Evolutionary conservation across 2,888 invertebrate genomes (phyloP).

Genomic region (Spodoptera littoralis): DNA sequence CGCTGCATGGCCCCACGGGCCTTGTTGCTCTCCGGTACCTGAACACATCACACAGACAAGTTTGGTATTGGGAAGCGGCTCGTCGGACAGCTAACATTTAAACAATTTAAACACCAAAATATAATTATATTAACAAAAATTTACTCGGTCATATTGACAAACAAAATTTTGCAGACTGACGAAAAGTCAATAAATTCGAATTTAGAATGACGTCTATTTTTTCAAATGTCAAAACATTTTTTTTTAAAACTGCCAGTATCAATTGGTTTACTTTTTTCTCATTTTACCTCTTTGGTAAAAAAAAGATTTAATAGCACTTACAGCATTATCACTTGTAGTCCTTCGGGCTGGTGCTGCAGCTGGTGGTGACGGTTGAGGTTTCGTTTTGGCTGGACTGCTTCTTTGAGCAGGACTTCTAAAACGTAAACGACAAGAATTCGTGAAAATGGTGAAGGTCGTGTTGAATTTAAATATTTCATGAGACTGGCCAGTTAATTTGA

Average conservation of each 20-base stretch:
- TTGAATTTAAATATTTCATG: too few relatives aligned
- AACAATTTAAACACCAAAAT: conserved; percentile 17
- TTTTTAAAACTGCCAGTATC: conserved; percentile 12
- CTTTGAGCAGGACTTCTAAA: conserved; percentile 61
- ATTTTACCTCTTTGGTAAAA: conserved; percentile 23
- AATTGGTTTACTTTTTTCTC: conserved; percentile 21
- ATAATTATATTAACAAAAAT: conserved; percentile 6
- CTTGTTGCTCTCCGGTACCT: conserved; percentile 65
- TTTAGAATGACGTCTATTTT: conserved; percentile 39
- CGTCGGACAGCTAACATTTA: conserved; percentile 16
- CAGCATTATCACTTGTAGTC: conserved; percentile 73
- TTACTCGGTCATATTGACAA: conserved; percentile 42
- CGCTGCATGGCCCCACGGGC: conserved; percentile 71
- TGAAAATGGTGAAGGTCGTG: too few relatives aligned
- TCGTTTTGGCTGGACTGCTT: conserved; percentile 63
- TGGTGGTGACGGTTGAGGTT: conserved; percentile 52
- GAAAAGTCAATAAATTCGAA: conserved; percentile 18
- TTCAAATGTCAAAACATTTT: conserved; percentile 16
- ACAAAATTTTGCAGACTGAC: conserved; percentile 6
- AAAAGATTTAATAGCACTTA: conserved; percentile 57
- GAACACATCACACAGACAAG: conserved; percentile 46
- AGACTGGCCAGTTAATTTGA: too few relatives aligned
- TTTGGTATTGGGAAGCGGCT: conserved; percentile 17
- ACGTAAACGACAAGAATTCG: neutral
- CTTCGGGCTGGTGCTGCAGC: conserved; percentile 60